Evolutionary conservation across 2,113 vertebrate genomes (phyloP).

Genomic region (Syrmaticus mikado): DNA sequence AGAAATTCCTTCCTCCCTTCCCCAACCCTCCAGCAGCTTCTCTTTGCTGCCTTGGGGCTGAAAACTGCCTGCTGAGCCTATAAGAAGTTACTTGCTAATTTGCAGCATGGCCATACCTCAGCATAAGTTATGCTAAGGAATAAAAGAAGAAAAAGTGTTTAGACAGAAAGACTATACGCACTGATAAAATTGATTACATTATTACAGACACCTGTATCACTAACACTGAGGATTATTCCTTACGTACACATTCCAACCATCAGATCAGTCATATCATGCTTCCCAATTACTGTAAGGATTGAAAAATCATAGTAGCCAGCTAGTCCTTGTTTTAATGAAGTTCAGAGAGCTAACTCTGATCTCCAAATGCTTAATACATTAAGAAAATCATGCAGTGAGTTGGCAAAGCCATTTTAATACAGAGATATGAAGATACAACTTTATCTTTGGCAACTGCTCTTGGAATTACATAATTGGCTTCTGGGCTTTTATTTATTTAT

Average conservation of each 20-base stretch:
- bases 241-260: fast-evolving
- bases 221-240: not conserved
- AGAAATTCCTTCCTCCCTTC: not conserved
- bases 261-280: fast-evolving
- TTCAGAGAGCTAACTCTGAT: not conserved
- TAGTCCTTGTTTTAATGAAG: not conserved
- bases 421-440: not conserved
- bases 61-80: not conserved
- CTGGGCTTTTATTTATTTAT: not conserved
- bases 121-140: not conserved
- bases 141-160: not conserved
- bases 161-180: not conserved
- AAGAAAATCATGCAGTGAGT: not conserved
- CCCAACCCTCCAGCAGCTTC: not conserved
- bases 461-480: not conserved
- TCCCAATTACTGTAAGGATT: not conserved
- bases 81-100: not conserved
- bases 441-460: not conserved
- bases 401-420: not conserved
- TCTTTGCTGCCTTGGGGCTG: not conserved
- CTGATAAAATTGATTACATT: not conserved
- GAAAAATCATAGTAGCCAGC: not conserved
- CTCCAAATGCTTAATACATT: fast-evolving
- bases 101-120: not conserved
- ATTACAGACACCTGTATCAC: fast-evolving